Conservation (phyloP, 1,140 invertebrate genomes). For the Teleogryllus occipitalis region DNA sequence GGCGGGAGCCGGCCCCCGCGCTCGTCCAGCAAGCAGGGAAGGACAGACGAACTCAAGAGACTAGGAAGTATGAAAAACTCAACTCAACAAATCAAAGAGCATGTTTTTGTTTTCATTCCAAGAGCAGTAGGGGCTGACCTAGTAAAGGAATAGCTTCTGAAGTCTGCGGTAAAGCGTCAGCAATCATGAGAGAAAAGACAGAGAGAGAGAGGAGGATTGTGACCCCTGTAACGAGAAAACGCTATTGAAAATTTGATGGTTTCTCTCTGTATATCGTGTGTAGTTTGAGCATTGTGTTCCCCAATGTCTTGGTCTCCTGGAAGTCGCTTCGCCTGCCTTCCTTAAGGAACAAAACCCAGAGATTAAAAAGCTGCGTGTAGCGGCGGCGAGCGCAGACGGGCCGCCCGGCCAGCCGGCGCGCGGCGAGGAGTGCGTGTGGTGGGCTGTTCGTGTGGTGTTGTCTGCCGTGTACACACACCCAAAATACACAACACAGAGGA, state of each 20-base stretch:
- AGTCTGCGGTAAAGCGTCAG: constrained; percentile 56
- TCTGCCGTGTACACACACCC: not conserved
- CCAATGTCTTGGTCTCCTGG: not conserved
- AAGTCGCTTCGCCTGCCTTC: constrained; percentile 14
- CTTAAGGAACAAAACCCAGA: not conserved
- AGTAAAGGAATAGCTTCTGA: constrained; percentile 62
- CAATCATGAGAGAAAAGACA: constrained; percentile 65
- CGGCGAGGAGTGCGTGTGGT: not conserved
- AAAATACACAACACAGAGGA: not conserved
- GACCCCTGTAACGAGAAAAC: constrained; percentile 47
- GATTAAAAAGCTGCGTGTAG: not conserved
- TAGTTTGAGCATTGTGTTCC: not conserved
- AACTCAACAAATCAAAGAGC: constrained; percentile 22
- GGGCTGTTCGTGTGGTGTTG: not conserved
- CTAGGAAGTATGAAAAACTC: constrained; percentile 23
- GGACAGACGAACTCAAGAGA: constrained; percentile 17
- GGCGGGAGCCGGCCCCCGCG: no score
- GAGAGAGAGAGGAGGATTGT: constrained; percentile 66
- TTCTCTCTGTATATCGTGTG: constrained; percentile 7
- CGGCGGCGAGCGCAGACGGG: no score
- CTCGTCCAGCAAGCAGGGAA: constrained; percentile 5
- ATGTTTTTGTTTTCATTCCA: constrained; percentile 24
- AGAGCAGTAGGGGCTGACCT: constrained; percentile 41
- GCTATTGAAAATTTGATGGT: constrained; percentile 19
- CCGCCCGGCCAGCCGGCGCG: not conserved